Conservation (phyloP, 2,113 vertebrate species). For the Emydura subglobosa region DNA sequence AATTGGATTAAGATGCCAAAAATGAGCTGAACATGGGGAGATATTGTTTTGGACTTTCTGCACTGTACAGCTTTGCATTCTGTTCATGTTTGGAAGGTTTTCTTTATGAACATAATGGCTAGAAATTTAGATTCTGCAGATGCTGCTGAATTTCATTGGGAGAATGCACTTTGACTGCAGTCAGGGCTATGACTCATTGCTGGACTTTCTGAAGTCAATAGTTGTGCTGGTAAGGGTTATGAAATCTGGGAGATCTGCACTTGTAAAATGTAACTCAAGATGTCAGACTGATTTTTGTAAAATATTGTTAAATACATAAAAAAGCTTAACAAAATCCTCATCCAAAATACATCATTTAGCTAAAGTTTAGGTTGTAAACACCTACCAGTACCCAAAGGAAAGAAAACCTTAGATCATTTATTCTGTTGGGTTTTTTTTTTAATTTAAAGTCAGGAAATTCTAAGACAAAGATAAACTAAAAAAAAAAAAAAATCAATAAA, state of each 20-base stretch:
- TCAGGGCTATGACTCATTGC: background rate
- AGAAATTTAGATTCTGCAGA: background rate
- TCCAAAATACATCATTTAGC: background rate
- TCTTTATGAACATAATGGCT: background rate
- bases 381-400: background rate
- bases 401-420: background rate
- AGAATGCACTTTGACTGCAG: background rate
- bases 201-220: background rate
- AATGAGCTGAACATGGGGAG: background rate
- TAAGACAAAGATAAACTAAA: background rate
- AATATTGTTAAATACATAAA: background rate
- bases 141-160: background rate
- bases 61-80: background rate
- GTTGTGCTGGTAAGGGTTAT: background rate
- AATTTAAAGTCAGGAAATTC: background rate
- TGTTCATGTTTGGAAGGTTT: background rate
- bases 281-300: background rate
- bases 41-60: background rate
- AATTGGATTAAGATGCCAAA: background rate
- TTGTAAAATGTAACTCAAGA: background rate
- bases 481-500: background rate
- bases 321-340: background rate
- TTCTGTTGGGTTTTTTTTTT: too few species aligned
- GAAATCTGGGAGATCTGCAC: background rate
- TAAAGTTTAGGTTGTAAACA: background rate